Percentiles rank a stretch among this genome's conserved stretches.
phyloP scores from a whole-genome alignment of 2,113 vertebrate species.

The Ochotona princeps region DNA sequence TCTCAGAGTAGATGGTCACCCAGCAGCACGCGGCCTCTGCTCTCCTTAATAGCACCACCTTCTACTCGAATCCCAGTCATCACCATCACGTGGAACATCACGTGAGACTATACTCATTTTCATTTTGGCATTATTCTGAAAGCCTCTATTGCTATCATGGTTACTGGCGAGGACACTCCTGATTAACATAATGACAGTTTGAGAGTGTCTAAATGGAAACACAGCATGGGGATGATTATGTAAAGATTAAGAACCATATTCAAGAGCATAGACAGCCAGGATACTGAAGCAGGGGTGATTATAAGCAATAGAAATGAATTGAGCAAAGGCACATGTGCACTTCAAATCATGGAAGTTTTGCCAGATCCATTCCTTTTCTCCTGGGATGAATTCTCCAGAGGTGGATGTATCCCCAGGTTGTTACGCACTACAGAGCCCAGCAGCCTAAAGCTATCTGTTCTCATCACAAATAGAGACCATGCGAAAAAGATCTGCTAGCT shows the following conservation, averaged over 20 bases:
- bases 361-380: not conserved
- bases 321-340: not conserved
- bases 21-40: not conserved
- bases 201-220: slow-evolving; percentile 21
- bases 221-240: not conserved
- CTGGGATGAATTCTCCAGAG: slow-evolving; percentile 52
- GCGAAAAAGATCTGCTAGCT: slow-evolving; percentile 16
- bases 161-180: slow-evolving; percentile 53
- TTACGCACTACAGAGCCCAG: not conserved
- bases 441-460: slow-evolving; percentile 50
- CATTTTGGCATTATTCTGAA: slow-evolving; percentile 48
- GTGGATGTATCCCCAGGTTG: slow-evolving; percentile 32
- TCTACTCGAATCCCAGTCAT: not conserved
- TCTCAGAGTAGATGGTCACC: not conserved
- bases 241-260: not conserved
- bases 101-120: slow-evolving; percentile 62
- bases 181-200: slow-evolving; percentile 55
- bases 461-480: slow-evolving; percentile 44
- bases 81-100: slow-evolving; percentile 26
- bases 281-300: not conserved
- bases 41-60: not conserved
- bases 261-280: not conserved
- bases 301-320: slow-evolving; percentile 24
- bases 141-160: slow-evolving; percentile 34
- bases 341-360: slow-evolving; percentile 8